A percentile compares a stretch with the other conserved stretches of the same genome.
Conservation (phyloP, 2,888 invertebrate genomes). For the Ceriagrion tenellum region DNA sequence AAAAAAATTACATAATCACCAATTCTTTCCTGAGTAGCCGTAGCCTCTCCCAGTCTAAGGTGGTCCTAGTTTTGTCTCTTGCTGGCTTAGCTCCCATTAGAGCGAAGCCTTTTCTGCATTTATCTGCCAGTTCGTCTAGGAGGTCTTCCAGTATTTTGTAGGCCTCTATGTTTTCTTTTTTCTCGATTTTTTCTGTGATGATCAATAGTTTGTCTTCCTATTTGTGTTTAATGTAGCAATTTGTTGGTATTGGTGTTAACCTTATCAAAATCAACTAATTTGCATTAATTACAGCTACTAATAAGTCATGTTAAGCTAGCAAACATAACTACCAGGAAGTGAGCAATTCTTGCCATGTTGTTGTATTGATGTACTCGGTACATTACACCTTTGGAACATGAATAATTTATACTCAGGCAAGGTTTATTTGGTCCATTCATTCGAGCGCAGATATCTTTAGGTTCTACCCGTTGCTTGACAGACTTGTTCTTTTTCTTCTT, state of each 20-base stretch:
- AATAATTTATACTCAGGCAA: slow-evolving; percentile 82
- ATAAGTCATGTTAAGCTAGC: too few species aligned
- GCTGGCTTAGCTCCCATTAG: slow-evolving; percentile 18
- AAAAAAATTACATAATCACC: neutral
- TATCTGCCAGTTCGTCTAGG: neutral
- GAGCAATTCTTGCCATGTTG: slow-evolving; percentile 82
- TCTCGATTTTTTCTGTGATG: neutral
- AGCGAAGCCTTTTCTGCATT: neutral
- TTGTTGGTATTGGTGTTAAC: neutral
- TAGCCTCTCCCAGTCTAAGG: slow-evolving; percentile 43
- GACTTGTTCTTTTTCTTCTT: neutral
- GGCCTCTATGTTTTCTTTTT: neutral
- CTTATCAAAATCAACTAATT: neutral
- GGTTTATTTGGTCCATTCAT: slow-evolving; percentile 81
- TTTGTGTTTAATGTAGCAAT: neutral
- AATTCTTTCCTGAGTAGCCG: slow-evolving; percentile 16
- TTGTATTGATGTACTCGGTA: slow-evolving; percentile 85
- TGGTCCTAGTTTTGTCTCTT: slow-evolving; percentile 34
- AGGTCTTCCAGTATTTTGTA: neutral
- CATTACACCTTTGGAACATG: slow-evolving; percentile 83
- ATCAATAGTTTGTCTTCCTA: slow-evolving; percentile 36
- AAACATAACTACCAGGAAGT: slow-evolving; percentile 80
- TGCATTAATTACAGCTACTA: neutral
- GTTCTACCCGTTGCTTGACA: neutral
- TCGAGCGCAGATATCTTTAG: neutral